Evolutionary conservation across 2,888 invertebrate species (phyloP).

Genomic region (Dryadula phaetusa): DNA sequence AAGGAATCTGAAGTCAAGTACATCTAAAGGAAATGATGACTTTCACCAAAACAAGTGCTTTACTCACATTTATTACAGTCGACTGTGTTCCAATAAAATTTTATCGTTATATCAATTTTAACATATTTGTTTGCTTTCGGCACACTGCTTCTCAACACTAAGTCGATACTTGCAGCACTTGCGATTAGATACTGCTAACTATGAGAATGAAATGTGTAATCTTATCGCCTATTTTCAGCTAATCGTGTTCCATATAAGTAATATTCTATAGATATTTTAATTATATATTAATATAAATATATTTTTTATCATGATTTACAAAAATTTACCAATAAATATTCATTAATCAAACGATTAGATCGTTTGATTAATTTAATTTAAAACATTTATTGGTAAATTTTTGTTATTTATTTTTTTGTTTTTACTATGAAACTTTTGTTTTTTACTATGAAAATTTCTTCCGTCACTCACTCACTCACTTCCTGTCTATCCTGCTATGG

Average conservation of each 20-base stretch:
- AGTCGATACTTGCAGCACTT: slow-evolving; percentile 63
- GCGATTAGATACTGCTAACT: slow-evolving; percentile 69
- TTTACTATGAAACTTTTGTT: too few relatives aligned
- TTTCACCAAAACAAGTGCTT: not conserved
- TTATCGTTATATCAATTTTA: slow-evolving; percentile 30
- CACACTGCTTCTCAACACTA: slow-evolving; percentile 42
- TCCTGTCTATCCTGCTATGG: too few relatives aligned
- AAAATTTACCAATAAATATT: not conserved
- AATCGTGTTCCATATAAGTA: slow-evolving; percentile 46
- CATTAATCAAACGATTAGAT: too few relatives aligned
- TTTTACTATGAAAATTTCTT: too few relatives aligned
- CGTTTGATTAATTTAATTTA: too few relatives aligned
- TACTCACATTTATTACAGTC: slow-evolving; percentile 20
- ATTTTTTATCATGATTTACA: not conserved
- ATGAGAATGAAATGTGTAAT: slow-evolving; percentile 62
- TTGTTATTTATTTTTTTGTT: too few relatives aligned
- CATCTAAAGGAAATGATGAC: not conserved
- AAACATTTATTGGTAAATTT: too few relatives aligned
- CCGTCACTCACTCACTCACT: too few relatives aligned
- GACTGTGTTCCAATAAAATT: slow-evolving; percentile 33
- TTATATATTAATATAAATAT: not conserved
- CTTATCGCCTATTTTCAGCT: slow-evolving; percentile 68
- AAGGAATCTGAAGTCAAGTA: too few relatives aligned
- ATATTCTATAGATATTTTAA: slow-evolving; percentile 31
- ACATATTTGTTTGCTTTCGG: slow-evolving; percentile 32